These are phyloP conservation scores for Uromys caudimaculatus DNA, from an alignment of 2,797 vertebrate genomes.

Conservation along the genomic window DNA sequence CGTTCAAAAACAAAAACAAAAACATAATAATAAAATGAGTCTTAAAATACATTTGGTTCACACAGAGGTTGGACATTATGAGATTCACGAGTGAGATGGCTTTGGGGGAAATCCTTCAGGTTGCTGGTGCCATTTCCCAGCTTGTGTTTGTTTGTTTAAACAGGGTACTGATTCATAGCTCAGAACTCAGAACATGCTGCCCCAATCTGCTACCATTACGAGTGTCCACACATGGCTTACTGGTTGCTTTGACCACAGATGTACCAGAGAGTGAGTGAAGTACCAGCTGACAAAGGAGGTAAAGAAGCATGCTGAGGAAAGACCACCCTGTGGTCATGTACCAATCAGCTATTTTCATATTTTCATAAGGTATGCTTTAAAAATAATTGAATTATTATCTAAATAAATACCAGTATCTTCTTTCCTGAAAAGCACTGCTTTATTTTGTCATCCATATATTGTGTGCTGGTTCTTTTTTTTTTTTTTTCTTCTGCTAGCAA, in stretches of 20 bases:
- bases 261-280: background rate
- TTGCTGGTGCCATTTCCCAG: background rate
- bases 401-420: background rate
- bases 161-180: background rate
- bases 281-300: background rate
- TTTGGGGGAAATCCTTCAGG: background rate
- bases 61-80: background rate
- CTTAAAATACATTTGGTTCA: slow-evolving; percentile 19
- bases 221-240: background rate
- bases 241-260: background rate
- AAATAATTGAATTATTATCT: slow-evolving; percentile 37
- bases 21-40: background rate
- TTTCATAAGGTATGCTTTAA: slow-evolving; percentile 39
- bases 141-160: background rate
- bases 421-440: slow-evolving; percentile 25
- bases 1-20: background rate
- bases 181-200: background rate
- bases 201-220: no score
- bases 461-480: background rate
- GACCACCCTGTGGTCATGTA: background rate
- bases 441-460: background rate
- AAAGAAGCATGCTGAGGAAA: background rate
- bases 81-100: background rate
- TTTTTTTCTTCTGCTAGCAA: slow-evolving; percentile 29
- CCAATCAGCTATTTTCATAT: background rate